Evolutionary conservation across 30 jellyfish, hydroid and myxozoan species (phyloP), one percentile per base, ranked within the genome.

Genomic region (Aurelia aurita): DNA sequence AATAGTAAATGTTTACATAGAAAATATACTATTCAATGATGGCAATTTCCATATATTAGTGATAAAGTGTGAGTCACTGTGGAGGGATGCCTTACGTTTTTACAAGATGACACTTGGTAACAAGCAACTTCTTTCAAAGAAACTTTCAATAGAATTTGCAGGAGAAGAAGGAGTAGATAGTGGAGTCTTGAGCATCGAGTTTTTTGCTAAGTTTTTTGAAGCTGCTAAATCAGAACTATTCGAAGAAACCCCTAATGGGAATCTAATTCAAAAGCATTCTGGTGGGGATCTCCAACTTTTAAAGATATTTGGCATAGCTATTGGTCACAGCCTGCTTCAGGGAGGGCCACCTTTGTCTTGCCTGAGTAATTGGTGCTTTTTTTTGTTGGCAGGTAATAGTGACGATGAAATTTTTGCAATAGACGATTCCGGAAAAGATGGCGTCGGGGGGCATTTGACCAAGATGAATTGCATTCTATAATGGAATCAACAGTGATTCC

Each of bases 281-380:
- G 86, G 91, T 28, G 91, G 91, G 29, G 65, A 82, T 82, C 77
- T 82, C 43, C 65, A 46, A 32, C 57, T 69, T 22, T 82, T 65
- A 53, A 82, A 82, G 77, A 70, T 82, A 54, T 39, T 82, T 82
- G 91, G 91, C 19, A 55, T 82, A 35, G 91, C 5, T 5, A 31
- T 31, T 31, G 43, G 71, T 19, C 91, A 82, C 65, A 82, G 91
- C 68, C 54, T 65, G 11, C 64, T 82, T 26, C 91, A 82, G 10
- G 73, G 85, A 15, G 91, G 91, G 44, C 91, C 86, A 27, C 77
- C 34, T n/a, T 82, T 82, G 25, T 25, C 84, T 54, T 26, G 22
- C 28, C 65, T 82, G 13, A 61, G 63, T n/a, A 39, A 58, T 21
- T 82, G 68, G 49, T 69, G 84, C 57, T 69, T 62, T 69, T 29